Evolutionary conservation across 2,888 invertebrate species (phyloP).

Genomic region (Artemia sinica): DNA sequence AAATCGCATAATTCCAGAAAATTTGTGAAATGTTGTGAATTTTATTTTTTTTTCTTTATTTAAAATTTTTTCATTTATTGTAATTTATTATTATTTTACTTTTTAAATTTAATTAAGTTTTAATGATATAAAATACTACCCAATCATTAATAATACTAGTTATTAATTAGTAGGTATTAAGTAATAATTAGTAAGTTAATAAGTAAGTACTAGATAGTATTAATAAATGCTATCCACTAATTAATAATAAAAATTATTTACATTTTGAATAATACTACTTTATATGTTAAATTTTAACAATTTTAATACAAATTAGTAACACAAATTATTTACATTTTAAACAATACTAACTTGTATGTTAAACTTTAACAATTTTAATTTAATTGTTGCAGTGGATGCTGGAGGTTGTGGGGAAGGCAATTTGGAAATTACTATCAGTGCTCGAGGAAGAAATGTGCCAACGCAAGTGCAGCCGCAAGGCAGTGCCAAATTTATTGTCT

Average conservation of each 20-base stretch:
- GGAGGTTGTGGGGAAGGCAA: slow-evolving; percentile 93
- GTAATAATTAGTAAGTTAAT: too few species aligned
- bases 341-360: too few species aligned
- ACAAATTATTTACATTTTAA: too few species aligned
- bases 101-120: background rate
- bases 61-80: background rate
- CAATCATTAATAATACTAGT: too few species aligned
- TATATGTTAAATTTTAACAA: slow-evolving; percentile 13
- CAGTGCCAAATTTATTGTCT: slow-evolving; percentile 77
- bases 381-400: slow-evolving; percentile 57
- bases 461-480: slow-evolving; percentile 88
- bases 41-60: background rate
- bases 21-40: background rate
- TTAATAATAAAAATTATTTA: too few species aligned
- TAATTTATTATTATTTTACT: background rate
- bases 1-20: background rate
- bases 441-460: slow-evolving; percentile 77
- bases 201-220: too few species aligned
- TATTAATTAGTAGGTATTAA: too few species aligned
- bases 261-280: too few species aligned
- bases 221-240: too few species aligned
- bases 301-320: slow-evolving; percentile 11
- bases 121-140: background rate
- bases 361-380: background rate
- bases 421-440: slow-evolving; percentile 87